phyloP scores from a whole-genome alignment of 1,140 invertebrate genomes.

The Scylla paramamosain region DNA sequence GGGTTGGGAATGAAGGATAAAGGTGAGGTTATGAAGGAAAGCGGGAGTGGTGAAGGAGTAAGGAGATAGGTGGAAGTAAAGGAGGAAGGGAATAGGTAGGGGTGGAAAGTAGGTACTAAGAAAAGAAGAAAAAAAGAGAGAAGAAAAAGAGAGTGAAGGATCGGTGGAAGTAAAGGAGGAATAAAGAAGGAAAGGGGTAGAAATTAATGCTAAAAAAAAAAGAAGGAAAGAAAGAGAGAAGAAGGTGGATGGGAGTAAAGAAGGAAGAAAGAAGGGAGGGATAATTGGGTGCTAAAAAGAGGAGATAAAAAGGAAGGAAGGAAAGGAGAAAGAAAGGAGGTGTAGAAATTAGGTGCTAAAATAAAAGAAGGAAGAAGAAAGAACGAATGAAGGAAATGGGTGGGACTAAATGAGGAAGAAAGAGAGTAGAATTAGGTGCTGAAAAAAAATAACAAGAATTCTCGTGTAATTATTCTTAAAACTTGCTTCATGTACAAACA shows the following conservation, averaged over 20 bases:
- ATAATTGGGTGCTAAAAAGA: not conserved
- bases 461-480: no score
- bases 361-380: not conserved
- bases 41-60: not conserved
- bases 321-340: no score
- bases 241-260: not conserved
- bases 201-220: not conserved
- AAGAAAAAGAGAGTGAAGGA: not conserved
- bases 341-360: no score
- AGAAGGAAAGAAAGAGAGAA: not conserved
- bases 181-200: not conserved
- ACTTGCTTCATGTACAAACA: not conserved
- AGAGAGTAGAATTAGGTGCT: not conserved
- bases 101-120: not conserved
- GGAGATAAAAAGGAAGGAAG: no score
- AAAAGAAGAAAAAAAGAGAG: not conserved
- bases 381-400: not conserved
- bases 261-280: not conserved
- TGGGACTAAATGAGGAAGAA: not conserved
- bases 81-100: not conserved
- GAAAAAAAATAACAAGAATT: not conserved
- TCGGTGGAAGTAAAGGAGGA: not conserved
- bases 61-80: not conserved
- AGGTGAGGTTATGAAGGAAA: not conserved
- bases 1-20: not conserved